Base-by-base conservation (phyloP, 2,888 invertebrate genomes). In the Drosophila anomalata region DNA sequence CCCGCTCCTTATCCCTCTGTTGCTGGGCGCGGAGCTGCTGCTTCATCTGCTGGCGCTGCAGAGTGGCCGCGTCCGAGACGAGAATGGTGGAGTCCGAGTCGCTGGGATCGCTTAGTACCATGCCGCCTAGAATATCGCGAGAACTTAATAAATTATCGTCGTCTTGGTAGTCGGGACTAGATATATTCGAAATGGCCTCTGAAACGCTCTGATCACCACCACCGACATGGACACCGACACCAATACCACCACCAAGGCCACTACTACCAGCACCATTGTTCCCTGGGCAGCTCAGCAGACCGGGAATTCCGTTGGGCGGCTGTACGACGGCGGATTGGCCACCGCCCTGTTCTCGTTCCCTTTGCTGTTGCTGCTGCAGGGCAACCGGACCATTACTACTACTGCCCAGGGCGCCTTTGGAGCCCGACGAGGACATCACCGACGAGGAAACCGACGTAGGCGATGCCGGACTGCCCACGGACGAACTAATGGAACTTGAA, bases 381-480 rank as follows among this genome's bases (percentile, higher is more conserved):
- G 54, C 73, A 60, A 62, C 72, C 52, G 73, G 70, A 26, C 62
- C 53, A 24, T 60, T 68, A 62, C 68, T 66, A 71, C 89, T 90
- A 71, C 89, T 90, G 73, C 83, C 83, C 55, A 84, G 70, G 33
- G 94, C 93, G 91, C 94, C 93, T 90, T 94, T 94, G 63, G 95
- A 95, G 77, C 94, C 94, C 65, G 95, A 95, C 78, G 95, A 95
- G 75, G 96, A 96, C 96, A 96, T 96, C 83, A 96, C 95, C 73
- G 96, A 96, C 91, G 96, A 96, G 80, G 97, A 97, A 87, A 96
- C 96, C 53, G 96, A 96, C 83, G 97, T 96, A 53, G 97, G 97
- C 67, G 97, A 97, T 75, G 94, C 94, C 59, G 96, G 95, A 57
- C 95, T 95, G 68, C 90, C 90, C 60, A 94, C 93, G 90, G 92